Evolutionary conservation across 2,888 invertebrate genomes (phyloP), one percentile per base, ranked within the genome.

Genomic region (Sesamia inferens): DNA sequence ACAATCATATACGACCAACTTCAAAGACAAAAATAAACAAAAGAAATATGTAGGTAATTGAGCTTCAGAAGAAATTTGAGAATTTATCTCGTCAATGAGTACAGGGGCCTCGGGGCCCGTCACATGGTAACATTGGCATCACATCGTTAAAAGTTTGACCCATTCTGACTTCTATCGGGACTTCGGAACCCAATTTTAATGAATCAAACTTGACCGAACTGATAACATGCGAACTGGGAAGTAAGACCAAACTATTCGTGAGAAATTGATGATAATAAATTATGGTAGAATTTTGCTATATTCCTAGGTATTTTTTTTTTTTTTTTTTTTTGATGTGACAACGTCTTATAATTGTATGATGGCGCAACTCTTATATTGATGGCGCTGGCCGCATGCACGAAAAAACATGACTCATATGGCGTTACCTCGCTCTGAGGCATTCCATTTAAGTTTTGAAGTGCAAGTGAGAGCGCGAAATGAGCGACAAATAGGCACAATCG

Each of bases 101-200:
- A 66, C 61, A 61, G 48, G 31, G 39, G 39, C 68, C 65, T 51
- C 31, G 24, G 55, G 59, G 47, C 58, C 44, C 72, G 55, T 81
- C 85, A 78, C 61, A 71, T 68, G 57, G 62, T 51, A 31, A 59
- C 64, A 55, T 68, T 59, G 64, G 64, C 48, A 44, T 68, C 72
- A 74, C 85, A 71, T 85, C 85, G 73, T 83, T 83, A 85, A 85
- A 83, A 83, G 75, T 83, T 83, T 62, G 76, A 59, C 74, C 80
- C 42, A 74, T 73, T 75, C 65, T 62, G 67, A 79, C 73, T 78
- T 70, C 67, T 51, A 68, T 68, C 19, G 57, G 10, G 72, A 85
- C 59, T 83, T 76, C 0, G 61, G 39, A 65, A 76, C 85, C 83
- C 80, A 83, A 85, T 83, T 79, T 85, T 83, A 83, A 83, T 85